phyloP scores from a whole-genome alignment of 1,140 invertebrate species.

The Berghia stephanieae region DNA sequence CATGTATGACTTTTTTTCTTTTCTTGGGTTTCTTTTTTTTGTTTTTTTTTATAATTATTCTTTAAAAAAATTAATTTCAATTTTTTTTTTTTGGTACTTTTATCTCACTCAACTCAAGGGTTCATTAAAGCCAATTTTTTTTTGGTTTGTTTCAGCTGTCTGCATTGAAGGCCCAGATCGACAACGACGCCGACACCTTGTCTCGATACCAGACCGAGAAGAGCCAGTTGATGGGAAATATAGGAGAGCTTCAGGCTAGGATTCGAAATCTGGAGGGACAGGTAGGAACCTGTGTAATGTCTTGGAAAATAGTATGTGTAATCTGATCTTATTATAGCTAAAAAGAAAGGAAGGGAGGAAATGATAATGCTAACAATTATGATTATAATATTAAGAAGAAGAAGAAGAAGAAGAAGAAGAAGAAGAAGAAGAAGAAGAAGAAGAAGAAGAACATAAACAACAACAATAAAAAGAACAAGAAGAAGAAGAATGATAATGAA shows the following conservation, averaged over 20 bases:
- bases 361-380: too few relatives aligned
- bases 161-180: conserved; percentile 49
- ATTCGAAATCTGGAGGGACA: conserved; percentile 49
- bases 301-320: not conserved
- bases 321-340: not conserved
- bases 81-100: not conserved
- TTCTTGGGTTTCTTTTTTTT: not conserved
- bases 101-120: not conserved
- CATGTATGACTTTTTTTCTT: not conserved
- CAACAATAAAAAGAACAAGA: too few relatives aligned
- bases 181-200: conserved; percentile 43
- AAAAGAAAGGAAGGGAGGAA: too few relatives aligned
- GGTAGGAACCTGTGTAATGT: conserved; percentile 30
- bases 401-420: too few relatives aligned
- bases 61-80: not conserved
- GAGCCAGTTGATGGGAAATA: conserved; percentile 36
- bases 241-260: conserved; percentile 46
- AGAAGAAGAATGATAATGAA: too few relatives aligned
- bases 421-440: too few relatives aligned
- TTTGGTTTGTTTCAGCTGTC: conserved; percentile 39
- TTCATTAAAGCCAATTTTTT: not conserved
- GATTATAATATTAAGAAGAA: too few relatives aligned
- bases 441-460: too few relatives aligned
- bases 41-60: not conserved
- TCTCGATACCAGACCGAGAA: conserved; percentile 45